phyloP scores from a whole-genome alignment of 2,113 vertebrate species.

The Austrofundulus limnaeus region DNA sequence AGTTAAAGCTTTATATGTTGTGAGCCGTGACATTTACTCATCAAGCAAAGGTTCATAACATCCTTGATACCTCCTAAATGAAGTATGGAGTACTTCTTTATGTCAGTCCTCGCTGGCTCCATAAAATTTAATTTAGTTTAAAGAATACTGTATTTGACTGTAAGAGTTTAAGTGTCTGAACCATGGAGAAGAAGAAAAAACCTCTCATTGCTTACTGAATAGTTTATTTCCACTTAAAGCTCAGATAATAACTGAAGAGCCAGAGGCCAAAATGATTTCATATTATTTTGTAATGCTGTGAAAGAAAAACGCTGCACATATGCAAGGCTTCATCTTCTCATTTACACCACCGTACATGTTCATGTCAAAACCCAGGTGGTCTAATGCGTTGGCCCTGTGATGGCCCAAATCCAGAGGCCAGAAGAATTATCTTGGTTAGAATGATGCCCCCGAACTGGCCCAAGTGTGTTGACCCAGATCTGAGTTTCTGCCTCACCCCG shows the following conservation, averaged over 20 bases:
- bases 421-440: background rate
- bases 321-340: slow-evolving; percentile 26
- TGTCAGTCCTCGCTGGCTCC: slow-evolving; percentile 24
- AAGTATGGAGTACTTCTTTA: slow-evolving; percentile 13
- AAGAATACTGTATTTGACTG: slow-evolving; percentile 11
- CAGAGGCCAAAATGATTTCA: slow-evolving; percentile 63
- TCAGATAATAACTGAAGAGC: slow-evolving; percentile 55
- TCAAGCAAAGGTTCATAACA: background rate
- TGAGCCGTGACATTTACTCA: background rate
- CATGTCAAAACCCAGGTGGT: background rate
- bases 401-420: background rate
- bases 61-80: slow-evolving; percentile 6
- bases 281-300: slow-evolving; percentile 40
- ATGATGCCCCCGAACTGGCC: background rate
- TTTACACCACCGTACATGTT: background rate
- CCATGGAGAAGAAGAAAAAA: slow-evolving; percentile 32
- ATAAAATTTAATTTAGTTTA: slow-evolving; percentile 40
- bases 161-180: slow-evolving; percentile 24
- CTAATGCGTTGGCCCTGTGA: background rate
- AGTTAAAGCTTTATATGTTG: background rate
- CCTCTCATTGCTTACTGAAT: slow-evolving; percentile 55
- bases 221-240: slow-evolving; percentile 58
- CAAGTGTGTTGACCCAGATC: background rate
- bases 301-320: slow-evolving; percentile 47
- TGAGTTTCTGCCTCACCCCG: too few species aligned